Percentiles rank a stretch among this genome's conserved stretches.
Evolutionary conservation across 2,113 vertebrate species (phyloP).

Genomic region (Psephotus haematonotus): DNA sequence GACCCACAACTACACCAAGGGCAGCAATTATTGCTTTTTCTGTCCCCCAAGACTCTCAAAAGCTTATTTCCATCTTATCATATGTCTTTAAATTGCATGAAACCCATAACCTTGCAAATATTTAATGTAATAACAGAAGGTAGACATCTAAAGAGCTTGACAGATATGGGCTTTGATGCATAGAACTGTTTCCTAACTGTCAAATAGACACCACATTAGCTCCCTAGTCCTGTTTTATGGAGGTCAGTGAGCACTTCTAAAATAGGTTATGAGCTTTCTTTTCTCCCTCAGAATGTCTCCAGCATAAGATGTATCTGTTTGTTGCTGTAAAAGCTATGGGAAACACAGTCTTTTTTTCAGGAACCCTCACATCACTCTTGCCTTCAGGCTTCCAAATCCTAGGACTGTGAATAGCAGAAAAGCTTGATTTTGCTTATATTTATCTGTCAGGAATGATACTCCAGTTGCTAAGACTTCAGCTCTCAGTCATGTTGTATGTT

Average conservation of each 20-base stretch:
- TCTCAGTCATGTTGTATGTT: fast-evolving
- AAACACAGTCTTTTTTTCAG: background rate
- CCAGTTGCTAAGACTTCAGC: background rate
- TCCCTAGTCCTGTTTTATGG: background rate
- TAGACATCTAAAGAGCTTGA: background rate
- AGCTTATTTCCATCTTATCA: background rate
- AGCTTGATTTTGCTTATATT: background rate
- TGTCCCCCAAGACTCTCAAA: background rate
- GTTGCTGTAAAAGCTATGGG: background rate
- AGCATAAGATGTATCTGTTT: fast-evolving
- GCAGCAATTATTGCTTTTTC: background rate
- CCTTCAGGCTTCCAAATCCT: background rate
- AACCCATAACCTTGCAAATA: background rate
- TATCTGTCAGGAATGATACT: background rate
- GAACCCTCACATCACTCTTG: fast-evolving
- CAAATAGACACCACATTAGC: background rate
- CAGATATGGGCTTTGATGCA: background rate
- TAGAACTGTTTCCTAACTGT: background rate
- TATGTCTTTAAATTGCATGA: background rate
- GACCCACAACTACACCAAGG: background rate
- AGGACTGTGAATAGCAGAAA: background rate
- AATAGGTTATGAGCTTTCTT: background rate
- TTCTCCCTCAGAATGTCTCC: background rate
- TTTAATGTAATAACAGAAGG: background rate
- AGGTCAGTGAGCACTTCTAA: background rate